Evolutionary conservation across 2,113 vertebrate species (phyloP), one percentile per base, ranked within the genome.

Genomic region (Cervus canadensis): DNA sequence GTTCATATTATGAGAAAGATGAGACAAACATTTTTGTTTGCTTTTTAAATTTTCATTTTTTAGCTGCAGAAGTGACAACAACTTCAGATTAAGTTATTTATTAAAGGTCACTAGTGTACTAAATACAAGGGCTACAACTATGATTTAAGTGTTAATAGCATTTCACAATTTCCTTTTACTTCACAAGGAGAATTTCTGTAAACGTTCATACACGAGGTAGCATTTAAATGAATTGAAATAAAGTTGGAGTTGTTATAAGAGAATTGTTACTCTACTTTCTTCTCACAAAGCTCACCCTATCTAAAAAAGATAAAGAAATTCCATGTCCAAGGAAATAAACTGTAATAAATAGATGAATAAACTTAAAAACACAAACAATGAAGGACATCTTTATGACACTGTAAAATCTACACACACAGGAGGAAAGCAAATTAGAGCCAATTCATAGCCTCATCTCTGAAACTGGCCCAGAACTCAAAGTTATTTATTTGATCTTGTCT

Each of bases 201-300:
- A 25, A 45, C 40, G 2, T 50, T 89, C 89, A 2, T 62, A 21
- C 45, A 43, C 0, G 43, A 23, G 7, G 12, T 13, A 50, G 76
- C 25, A 64, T 59, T 96, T 82, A 90, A 97, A 64, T 76, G n/a
- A 83, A 36, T 45, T 17, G 43, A 87, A 96, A 57, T 86, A 82
- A 36, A 17, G 1, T 15, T 87, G 8, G 25, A 16, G 11, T 59
- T 79, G 83, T 6, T 76, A 62, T 79, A 43, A 87, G 79, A 59
- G 1, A 26, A 87, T 59, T 48, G 2, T 5, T 93, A 82, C 2
- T 90, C 67, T 88, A 50, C 4, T 43, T 60, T 91, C 13, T 96
- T 87, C 59, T 95, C 43, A 89, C 71, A 81, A 94, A 79, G 0
- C 19, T 26, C 7, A 48, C 0, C 7, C 3, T 33, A 40, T 6